Percentiles rank a stretch among this genome's conserved stretches.
phyloP scores from a whole-genome alignment of 2,888 invertebrate genomes.

The Tortricodes alternella region DNA sequence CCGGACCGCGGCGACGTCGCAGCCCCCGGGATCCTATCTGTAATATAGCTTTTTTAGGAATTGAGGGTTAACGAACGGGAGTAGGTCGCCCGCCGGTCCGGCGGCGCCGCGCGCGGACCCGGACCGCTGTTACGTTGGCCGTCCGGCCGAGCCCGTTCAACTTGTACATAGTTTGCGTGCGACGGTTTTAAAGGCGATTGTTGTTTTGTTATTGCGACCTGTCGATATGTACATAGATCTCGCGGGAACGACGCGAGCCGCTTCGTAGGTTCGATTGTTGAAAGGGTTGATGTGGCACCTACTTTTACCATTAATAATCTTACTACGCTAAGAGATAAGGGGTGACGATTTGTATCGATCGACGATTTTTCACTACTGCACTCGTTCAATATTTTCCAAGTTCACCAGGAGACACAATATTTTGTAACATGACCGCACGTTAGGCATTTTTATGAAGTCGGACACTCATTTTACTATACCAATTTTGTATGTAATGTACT shows the following conservation, averaged over 20 bases:
- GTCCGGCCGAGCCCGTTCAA: slow-evolving; percentile 61
- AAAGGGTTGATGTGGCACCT: slow-evolving; percentile 49
- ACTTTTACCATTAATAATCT: slow-evolving; percentile 52
- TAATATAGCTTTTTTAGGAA: slow-evolving; percentile 61
- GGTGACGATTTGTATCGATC: slow-evolving; percentile 58
- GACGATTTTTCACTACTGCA: slow-evolving; percentile 72
- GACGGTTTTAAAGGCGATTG: slow-evolving; percentile 66
- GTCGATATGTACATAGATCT: slow-evolving; percentile 74
- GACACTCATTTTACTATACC: slow-evolving; percentile 75
- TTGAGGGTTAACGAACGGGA: slow-evolving; percentile 51
- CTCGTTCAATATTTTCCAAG: slow-evolving; percentile 67
- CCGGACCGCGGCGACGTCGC: slow-evolving; percentile 4
- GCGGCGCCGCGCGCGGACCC: slow-evolving; percentile 44
- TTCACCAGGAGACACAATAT: slow-evolving; percentile 66
- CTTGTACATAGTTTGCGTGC: slow-evolving; percentile 73
- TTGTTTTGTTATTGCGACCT: slow-evolving; percentile 76
- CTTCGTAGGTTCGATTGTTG: slow-evolving; percentile 57
- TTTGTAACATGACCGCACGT: slow-evolving; percentile 71
- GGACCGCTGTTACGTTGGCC: slow-evolving; percentile 69
- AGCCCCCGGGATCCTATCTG: slow-evolving; percentile 32
- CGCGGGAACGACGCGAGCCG: slow-evolving; percentile 59
- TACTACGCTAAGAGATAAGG: slow-evolving; percentile 49
- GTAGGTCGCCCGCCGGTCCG: slow-evolving; percentile 39
- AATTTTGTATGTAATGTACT: slow-evolving; percentile 77
- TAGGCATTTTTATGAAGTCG: slow-evolving; percentile 69